phyloP scores from a whole-genome alignment of 1,140 invertebrate species.

The Hylaeus anthracinus region DNA sequence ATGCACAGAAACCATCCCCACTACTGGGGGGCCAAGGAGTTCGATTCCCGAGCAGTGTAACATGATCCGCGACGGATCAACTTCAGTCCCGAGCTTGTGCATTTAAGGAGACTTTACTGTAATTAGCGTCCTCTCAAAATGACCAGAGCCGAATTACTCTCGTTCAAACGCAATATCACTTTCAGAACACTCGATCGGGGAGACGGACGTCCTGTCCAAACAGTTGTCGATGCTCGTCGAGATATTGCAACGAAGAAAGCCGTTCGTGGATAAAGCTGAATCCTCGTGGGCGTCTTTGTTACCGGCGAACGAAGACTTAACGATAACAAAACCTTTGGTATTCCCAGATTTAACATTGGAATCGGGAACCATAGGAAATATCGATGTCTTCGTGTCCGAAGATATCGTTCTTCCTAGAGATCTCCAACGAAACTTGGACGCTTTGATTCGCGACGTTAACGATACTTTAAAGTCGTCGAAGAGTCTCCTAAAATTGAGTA shows the following conservation, averaged over 20 bases:
- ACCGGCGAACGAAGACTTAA: conserved; percentile 28
- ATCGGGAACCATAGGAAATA: conserved; percentile 27
- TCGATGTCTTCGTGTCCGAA: conserved; percentile 18
- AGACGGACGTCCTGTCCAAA: conserved; percentile 11
- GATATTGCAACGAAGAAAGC: conserved; percentile 36
- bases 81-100: too few relatives aligned
- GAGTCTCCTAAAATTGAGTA: neutral
- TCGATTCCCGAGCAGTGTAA: too few relatives aligned
- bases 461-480: neutral
- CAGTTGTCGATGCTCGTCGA: conserved; percentile 44
- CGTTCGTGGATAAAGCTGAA: conserved; percentile 26
- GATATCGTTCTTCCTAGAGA: conserved; percentile 34
- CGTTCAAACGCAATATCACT: conserved; percentile 19
- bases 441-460: conserved; percentile 9
- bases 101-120: too few relatives aligned
- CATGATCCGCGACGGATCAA: too few relatives aligned
- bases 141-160: too few relatives aligned
- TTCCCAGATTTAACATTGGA: conserved; percentile 31
- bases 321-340: conserved; percentile 11
- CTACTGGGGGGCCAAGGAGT: too few relatives aligned
- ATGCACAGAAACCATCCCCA: too few relatives aligned
- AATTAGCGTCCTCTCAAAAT: too few relatives aligned
- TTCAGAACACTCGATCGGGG: conserved; percentile 22
- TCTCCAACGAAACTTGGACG: conserved; percentile 9
- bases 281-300: conserved; percentile 38